phyloP scores from a whole-genome alignment of 1,140 invertebrate species.

The Solenopsis fugax region DNA sequence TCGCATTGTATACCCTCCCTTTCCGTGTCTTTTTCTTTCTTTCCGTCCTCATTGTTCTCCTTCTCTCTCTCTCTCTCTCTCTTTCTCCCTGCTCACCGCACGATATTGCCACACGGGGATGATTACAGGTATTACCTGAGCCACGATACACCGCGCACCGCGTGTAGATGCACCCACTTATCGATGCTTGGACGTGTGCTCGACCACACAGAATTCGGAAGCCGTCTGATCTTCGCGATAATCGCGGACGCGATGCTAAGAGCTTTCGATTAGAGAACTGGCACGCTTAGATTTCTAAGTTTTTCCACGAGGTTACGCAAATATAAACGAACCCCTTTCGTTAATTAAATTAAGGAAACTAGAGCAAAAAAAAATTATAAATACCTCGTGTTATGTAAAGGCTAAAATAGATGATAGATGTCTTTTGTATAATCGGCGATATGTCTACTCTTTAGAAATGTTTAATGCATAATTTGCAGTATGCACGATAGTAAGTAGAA shows the following conservation, averaged over 20 bases:
- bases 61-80: neutral
- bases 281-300: neutral
- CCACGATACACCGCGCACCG: slow-evolving; percentile 48
- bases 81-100: neutral
- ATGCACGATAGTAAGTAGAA: neutral
- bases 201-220: slow-evolving; percentile 49
- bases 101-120: slow-evolving; percentile 46
- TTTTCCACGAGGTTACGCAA: neutral
- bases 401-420: neutral
- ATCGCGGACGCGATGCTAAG: neutral
- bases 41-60: neutral
- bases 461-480: neutral
- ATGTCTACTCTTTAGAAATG: neutral
- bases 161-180: slow-evolving; percentile 12
- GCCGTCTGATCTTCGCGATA: slow-evolving; percentile 26
- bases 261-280: neutral
- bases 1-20: slow-evolving; percentile 33
- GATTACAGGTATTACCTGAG: slow-evolving; percentile 59
- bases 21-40: neutral
- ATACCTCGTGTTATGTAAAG: neutral
- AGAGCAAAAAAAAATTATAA: neutral
- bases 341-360: neutral
- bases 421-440: neutral
- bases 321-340: neutral
- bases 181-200: slow-evolving; percentile 46